Evolutionary conservation across 2,113 vertebrate genomes (phyloP), one percentile per base, ranked within the genome.

Genomic region (Varanus salvator): DNA sequence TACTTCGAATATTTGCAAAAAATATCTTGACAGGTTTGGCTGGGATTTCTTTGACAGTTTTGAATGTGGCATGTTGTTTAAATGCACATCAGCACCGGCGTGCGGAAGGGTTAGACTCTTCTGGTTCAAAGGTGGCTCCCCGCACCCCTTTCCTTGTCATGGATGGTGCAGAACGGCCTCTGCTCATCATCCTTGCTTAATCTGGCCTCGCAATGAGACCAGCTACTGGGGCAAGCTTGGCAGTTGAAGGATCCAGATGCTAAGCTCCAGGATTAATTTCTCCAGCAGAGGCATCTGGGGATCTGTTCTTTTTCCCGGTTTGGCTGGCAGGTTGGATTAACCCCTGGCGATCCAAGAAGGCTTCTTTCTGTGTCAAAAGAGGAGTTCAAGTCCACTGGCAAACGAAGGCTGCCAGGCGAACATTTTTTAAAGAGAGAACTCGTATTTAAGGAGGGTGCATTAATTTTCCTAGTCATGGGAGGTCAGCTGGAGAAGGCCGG

Each of bases 261-360:
- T 97, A 96, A 97, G 93, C 95, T 97, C 94, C 92, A 96, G 96
- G 96, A 97, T 97, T 97, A 97, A 97, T 97, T 97, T 96, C 93
- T 93, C 91, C 93, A 96, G 91, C 85, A 69, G 71, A 93, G 93
- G 84, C 96, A 92, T 96, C 89, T 95, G 96, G 96, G 97, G 97
- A 89, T 93, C 87, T 95, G 86, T 95, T 71, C 87, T 95, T 85
- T 96, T 84, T 82, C 87, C 81, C 90, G 88, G 88, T 85, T 95
- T 96, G 95, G 29, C 90, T 95, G 90, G 90, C 91, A 94, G 95
- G 85, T 90, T 90, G 60, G 3, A 91, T 97, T 97, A 97, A 97
- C 96, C 88, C 94, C 23, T 87, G 69, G 29, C 27, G 83, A 85
- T 84, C 93, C 94, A 91, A 91, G 92, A 94, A 93, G 8, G 3